Base-by-base conservation (phyloP, 2,113 vertebrate genomes). In the Salminus brasiliensis region DNA sequence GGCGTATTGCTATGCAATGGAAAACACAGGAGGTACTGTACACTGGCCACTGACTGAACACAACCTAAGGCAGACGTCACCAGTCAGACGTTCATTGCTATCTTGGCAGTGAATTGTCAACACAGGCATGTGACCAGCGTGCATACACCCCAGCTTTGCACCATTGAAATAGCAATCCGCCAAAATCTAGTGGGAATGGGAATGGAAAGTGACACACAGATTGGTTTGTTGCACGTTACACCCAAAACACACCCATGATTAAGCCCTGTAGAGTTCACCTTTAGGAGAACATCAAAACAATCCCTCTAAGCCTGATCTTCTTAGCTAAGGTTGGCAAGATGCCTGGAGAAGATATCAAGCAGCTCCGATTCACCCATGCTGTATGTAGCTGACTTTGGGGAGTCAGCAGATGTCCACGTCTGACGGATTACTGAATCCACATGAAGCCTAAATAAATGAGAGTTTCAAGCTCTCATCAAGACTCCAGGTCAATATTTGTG, bases 401-500 rank as follows among this genome's bases (percentile, higher is more conserved):
- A 70, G 41, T 71, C 62, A 65, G 74, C 23, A 84, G 81, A 84
- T 73, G 79, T 60, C 76, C 21, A 45, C 53, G 4, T n/a, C 63
- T n/a, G 83, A 83, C 60, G 36, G 65, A 62, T 30, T 74, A 39
- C 62, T 78, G 43, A 72, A 55, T 84, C 63, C 63, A 76, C 69
- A 70, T 49, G 72, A 77, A 79, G 63, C 39, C 0, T 36, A 79
- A 85, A 89, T 80, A 73, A 84, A 83, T 62, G 74, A 83, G 72
- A 18, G 39, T 69, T 83, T 81, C 81, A 79, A 87, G 62, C 77
- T 87, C 75, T 82, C 71, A 74, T 84, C 69, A 57, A 86, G 72
- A 83, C 72, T 82, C 80, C 75, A 76, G 81, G 72, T 63, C 47
- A 53, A 84, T 89, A 86, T 88, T 91, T 92, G 86, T 86, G 86